Evolutionary conservation across 1,140 invertebrate species (phyloP).

Genomic region (Bombus confusus): DNA sequence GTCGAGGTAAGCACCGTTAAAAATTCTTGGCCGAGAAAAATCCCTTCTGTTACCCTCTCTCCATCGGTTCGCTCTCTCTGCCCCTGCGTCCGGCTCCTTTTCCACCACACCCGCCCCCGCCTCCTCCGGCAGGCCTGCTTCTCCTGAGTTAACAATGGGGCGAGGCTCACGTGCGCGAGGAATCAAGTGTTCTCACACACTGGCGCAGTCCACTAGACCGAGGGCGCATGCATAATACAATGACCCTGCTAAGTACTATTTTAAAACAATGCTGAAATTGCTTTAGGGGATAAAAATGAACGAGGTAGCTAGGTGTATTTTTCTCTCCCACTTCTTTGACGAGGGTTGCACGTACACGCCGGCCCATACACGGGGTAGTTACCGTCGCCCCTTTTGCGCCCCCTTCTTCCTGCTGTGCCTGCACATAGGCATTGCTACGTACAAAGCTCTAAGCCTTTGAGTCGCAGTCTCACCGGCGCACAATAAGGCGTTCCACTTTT

Average conservation of each 20-base stretch:
- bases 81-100: conserved; percentile 15
- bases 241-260: conserved; percentile 84
- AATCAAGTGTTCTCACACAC: conserved; percentile 82
- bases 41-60: conserved; percentile 60
- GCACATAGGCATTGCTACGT: conserved; percentile 72
- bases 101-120: conserved; percentile 21
- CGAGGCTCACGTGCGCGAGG: conserved; percentile 81
- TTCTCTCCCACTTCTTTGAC: conserved; percentile 75
- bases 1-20: conserved; percentile 69
- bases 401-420: conserved; percentile 70
- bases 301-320: conserved; percentile 83
- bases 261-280: conserved; percentile 84
- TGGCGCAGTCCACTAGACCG: conserved; percentile 74
- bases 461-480: conserved; percentile 80
- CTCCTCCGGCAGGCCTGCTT: conserved; percentile 51
- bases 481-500: conserved; percentile 82
- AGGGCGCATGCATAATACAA: conserved; percentile 83
- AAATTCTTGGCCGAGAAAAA: conserved; percentile 77
- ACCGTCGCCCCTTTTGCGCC: conserved; percentile 70
- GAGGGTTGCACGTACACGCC: conserved; percentile 67
- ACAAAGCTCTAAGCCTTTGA: conserved; percentile 83
- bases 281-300: conserved; percentile 84
- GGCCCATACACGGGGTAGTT: conserved; percentile 74
- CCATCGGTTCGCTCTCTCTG: neutral
- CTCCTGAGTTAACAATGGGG: conserved; percentile 81